phyloP scores from a whole-genome alignment of 2,888 invertebrate species.

The Thumatha senex region DNA sequence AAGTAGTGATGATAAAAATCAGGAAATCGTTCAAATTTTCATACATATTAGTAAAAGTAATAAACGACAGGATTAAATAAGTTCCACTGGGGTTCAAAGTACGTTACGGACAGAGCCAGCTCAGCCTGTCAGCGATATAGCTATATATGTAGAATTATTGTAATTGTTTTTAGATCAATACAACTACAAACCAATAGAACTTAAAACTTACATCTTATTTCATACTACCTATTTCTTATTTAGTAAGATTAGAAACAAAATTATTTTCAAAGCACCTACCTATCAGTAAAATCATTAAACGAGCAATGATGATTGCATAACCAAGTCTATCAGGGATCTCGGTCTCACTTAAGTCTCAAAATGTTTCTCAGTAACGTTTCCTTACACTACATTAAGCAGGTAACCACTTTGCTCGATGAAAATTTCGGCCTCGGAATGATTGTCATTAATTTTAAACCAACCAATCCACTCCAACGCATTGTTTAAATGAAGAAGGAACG shows the following conservation, averaged over 20 bases:
- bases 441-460: conserved; percentile 40
- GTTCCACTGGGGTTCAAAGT: no score
- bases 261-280: not conserved
- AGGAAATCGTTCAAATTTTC: no score
- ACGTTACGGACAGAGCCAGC: no score
- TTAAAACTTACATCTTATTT: no score
- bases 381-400: conserved; percentile 23
- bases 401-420: conserved; percentile 37
- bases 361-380: conserved; percentile 15
- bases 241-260: not conserved
- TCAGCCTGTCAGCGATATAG: no score
- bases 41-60: no score
- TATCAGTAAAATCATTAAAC: not conserved
- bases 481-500: conserved; percentile 13
- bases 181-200: no score
- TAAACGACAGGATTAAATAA: no score
- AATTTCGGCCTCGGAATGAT: conserved; percentile 31
- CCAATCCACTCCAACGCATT: conserved; percentile 19
- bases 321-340: conserved; percentile 6
- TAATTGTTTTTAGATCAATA: no score
- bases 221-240: no score
- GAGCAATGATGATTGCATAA: conserved; percentile 6
- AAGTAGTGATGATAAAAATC: no score
- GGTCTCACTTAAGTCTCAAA: conserved; percentile 7
- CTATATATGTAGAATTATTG: no score